Evolutionary conservation across 2,888 invertebrate species (phyloP).

Genomic region (Tachina lurida): DNA sequence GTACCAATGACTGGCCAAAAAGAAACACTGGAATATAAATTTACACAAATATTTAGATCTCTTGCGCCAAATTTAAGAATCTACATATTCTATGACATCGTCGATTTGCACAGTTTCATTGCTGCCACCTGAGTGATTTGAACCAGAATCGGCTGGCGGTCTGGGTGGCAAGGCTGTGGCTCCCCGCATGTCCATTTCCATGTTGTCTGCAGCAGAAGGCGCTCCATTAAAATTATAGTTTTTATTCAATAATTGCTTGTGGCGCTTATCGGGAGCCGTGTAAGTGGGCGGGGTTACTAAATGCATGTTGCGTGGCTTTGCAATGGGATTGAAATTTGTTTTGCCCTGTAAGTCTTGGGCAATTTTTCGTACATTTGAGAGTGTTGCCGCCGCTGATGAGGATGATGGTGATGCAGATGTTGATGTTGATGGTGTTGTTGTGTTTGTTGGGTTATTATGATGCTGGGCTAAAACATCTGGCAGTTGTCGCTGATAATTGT

Average conservation of each 20-base stretch:
- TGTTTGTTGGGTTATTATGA: conserved; percentile 58
- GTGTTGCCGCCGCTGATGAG: conserved; percentile 17
- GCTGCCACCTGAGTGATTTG: conserved; percentile 83
- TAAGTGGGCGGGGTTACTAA: conserved; percentile 75
- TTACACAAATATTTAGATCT: no score
- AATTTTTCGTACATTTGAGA: conserved; percentile 78
- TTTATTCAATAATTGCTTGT: conserved; percentile 60
- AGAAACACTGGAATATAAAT: conserved; percentile 18
- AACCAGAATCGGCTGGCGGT: conserved; percentile 77
- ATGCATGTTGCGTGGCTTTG: conserved; percentile 71
- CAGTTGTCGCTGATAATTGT: conserved; percentile 59
- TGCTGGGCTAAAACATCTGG: conserved; percentile 59
- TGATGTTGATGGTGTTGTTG: conserved; percentile 53
- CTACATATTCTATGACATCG: conserved; percentile 82
- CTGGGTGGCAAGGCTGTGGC: conserved; percentile 72
- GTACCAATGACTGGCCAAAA: conserved; percentile 34
- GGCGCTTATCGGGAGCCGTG: conserved; percentile 72
- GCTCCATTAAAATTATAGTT: conserved; percentile 58
- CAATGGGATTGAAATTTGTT: conserved; percentile 76
- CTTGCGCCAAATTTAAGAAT: conserved; percentile 75
- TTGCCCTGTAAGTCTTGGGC: conserved; percentile 79
- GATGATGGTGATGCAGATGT: conserved; percentile 62
- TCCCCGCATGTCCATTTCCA: conserved; percentile 76
- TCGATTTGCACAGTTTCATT: conserved; percentile 82
- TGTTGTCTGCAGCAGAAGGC: conserved; percentile 60